Evolutionary conservation across 2,113 vertebrate genomes (phyloP).

Genomic region (Philantomba maxwellii): DNA sequence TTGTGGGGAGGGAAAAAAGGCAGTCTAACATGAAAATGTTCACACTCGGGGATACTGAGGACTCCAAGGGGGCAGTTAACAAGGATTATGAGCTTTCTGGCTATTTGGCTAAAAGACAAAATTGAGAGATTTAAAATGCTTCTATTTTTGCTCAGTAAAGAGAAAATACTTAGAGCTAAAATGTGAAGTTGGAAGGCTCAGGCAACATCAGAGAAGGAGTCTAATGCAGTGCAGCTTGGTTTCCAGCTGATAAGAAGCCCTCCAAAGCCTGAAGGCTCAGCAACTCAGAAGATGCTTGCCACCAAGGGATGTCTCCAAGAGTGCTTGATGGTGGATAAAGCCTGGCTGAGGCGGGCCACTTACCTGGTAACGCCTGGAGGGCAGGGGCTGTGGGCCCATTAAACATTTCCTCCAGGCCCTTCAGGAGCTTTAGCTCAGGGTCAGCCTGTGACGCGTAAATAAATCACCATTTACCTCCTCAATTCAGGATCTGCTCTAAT

Average conservation of each 20-base stretch:
- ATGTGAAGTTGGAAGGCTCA: neutral
- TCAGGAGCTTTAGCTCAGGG: neutral
- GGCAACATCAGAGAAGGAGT: neutral
- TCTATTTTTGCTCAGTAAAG: constrained; percentile 38
- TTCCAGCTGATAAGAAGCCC: neutral
- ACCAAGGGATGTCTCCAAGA: neutral
- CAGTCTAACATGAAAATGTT: constrained; percentile 14
- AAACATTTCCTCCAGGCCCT: neutral
- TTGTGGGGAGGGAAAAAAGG: neutral
- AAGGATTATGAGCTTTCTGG: constrained; percentile 44
- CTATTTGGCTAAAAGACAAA: constrained; percentile 48
- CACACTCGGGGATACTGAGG: neutral
- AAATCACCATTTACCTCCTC: neutral
- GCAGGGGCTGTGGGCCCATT: neutral
- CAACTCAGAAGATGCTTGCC: neutral
- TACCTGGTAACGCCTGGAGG: neutral
- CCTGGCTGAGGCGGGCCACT: neutral
- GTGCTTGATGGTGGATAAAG: neutral
- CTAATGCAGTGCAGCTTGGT: neutral
- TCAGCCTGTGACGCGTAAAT: neutral
- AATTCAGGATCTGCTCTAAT: neutral
- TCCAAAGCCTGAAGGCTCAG: neutral
- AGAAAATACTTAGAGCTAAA: constrained; percentile 2
- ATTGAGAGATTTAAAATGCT: constrained; percentile 44
- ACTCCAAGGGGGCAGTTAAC: neutral